Conservation (phyloP, 92 coral and sea anemone genomes). For the Galaxea fascicularis region DNA sequence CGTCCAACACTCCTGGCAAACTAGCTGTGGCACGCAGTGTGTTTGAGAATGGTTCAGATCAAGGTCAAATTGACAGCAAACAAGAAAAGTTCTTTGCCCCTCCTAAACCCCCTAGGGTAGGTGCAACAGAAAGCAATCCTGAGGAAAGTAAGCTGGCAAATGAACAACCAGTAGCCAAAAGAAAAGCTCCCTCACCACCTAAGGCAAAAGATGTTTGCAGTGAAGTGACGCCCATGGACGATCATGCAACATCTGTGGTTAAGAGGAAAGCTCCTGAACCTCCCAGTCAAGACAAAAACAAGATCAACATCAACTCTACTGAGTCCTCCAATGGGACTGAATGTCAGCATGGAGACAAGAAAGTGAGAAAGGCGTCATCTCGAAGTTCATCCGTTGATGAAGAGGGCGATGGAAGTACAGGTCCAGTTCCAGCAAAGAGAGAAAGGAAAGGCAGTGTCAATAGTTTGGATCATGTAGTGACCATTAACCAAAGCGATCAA, state of each 20-base stretch:
- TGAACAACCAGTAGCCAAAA: conserved; percentile 59
- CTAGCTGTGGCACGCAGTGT: conserved; percentile 63
- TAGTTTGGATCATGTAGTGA: conserved; percentile 29
- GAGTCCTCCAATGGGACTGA: background rate
- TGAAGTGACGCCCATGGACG: background rate
- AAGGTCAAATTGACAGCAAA: background rate
- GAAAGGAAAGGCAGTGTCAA: conserved; percentile 53
- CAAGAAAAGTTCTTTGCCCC: conserved; percentile 61
- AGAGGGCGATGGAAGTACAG: conserved; percentile 16
- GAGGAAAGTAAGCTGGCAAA: conserved; percentile 37
- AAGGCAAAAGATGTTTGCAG: background rate
- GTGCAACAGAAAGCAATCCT: background rate
- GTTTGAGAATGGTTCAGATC: conserved; percentile 69
- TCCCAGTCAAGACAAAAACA: conserved; percentile 1
- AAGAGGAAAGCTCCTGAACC: conserved; percentile 50
- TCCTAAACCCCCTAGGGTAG: conserved; percentile 84
- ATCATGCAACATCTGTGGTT: background rate
- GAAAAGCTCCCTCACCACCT: conserved; percentile 86
- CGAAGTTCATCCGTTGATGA: conserved; percentile 12
- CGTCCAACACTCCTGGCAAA: conserved; percentile 68
- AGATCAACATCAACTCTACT: background rate
- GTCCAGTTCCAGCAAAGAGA: conserved; percentile 64
- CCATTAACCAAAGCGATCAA: conserved; percentile 30
- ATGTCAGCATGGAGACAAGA: background rate
- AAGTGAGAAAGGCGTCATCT: background rate